Percentiles rank a stretch among this genome's conserved stretches.
Conservation (phyloP, 2,113 vertebrate species). For the Xiphophorus maculatus region DNA sequence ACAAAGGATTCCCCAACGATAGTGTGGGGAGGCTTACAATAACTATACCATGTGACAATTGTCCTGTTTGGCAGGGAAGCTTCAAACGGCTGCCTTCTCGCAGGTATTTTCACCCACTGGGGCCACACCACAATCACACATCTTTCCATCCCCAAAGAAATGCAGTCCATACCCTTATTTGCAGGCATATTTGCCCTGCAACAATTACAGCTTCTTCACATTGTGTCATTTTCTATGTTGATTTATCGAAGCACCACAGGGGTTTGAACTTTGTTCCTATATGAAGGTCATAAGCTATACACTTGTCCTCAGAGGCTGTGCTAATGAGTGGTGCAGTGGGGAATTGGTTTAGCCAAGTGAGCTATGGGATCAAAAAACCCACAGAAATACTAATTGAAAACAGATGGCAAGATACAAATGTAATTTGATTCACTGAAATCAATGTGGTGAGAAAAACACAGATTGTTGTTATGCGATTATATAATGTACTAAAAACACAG, state of each 20-base stretch:
- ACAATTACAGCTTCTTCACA: slow-evolving; percentile 41
- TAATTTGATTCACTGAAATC: background rate
- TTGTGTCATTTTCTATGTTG: slow-evolving; percentile 51
- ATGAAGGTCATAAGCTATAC: slow-evolving; percentile 54
- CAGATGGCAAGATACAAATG: background rate
- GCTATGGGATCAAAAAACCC: background rate
- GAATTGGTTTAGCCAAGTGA: slow-evolving; percentile 6
- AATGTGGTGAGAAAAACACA: background rate
- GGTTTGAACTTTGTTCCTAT: slow-evolving; percentile 44
- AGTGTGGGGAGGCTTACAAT: slow-evolving; percentile 52
- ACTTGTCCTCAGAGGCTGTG: slow-evolving; percentile 18
- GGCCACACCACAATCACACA: slow-evolving; percentile 17
- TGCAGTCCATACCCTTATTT: slow-evolving; percentile 38
- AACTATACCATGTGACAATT: slow-evolving; percentile 44
- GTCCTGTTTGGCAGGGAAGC: slow-evolving; percentile 40
- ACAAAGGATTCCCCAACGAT: slow-evolving; percentile 29
- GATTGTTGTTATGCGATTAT: background rate
- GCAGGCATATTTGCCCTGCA: slow-evolving; percentile 29
- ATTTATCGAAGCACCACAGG: slow-evolving; percentile 45
- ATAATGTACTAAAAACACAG: background rate
- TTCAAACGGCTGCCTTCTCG: slow-evolving; percentile 49
- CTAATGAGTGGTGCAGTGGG: slow-evolving; percentile 23
- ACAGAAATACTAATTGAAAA: background rate
- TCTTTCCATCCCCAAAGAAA: slow-evolving; percentile 25
- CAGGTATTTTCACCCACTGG: slow-evolving; percentile 20